phyloP scores from a whole-genome alignment of 2,113 vertebrate species.

The Clinocottus analis region DNA sequence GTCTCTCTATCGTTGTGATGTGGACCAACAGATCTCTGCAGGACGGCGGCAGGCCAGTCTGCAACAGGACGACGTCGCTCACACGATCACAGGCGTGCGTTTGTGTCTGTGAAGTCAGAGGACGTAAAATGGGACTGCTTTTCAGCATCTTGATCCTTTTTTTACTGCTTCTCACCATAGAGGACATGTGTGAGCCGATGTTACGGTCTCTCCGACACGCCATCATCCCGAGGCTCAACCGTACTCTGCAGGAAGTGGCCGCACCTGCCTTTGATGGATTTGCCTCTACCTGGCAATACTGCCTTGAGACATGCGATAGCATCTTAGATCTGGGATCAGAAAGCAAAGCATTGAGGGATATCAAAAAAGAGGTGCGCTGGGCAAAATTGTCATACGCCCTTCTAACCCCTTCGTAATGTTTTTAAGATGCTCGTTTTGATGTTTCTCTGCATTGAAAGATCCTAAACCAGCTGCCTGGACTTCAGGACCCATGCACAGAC shows the following conservation, averaged over 20 bases:
- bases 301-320: conserved; percentile 10
- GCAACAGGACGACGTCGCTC: conserved; percentile 10
- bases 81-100: conserved; percentile 29
- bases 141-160: background rate
- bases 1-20: conserved; percentile 7
- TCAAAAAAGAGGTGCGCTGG: background rate
- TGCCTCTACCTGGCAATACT: conserved; percentile 15
- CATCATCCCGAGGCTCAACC: background rate
- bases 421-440: background rate
- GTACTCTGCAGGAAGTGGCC: conserved; percentile 14
- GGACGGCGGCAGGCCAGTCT: conserved; percentile 4
- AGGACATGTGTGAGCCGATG: conserved; percentile 22
- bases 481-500: background rate
- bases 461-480: background rate
- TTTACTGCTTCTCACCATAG: background rate
- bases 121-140: background rate
- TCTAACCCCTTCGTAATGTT: background rate
- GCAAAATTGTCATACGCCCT: background rate
- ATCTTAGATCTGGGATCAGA: conserved; percentile 8
- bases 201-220: background rate
- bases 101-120: background rate
- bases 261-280: conserved; percentile 8
- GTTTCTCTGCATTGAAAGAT: background rate
- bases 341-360: background rate
- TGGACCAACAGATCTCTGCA: conserved; percentile 25